A percentile compares a stretch with the other conserved stretches of the same genome.
Conservation (phyloP, 1,140 invertebrate species). For the Danaus plexippus region DNA sequence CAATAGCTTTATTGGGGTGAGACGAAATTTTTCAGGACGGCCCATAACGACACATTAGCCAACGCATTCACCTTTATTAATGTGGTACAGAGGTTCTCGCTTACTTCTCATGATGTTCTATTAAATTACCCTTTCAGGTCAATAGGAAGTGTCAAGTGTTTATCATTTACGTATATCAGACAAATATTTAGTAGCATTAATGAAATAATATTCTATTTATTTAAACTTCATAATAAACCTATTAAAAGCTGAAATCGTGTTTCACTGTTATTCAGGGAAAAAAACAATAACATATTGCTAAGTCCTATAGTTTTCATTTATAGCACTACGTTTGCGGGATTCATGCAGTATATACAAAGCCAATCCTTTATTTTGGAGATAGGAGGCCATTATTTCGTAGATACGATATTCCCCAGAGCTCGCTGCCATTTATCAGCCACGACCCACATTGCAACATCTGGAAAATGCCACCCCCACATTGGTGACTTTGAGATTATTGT, state of each 20-base stretch:
- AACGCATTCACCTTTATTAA: slow-evolving; percentile 63
- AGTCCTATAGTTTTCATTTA: slow-evolving; percentile 4
- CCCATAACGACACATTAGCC: slow-evolving; percentile 64
- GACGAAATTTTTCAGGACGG: slow-evolving; percentile 60
- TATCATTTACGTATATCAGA: slow-evolving; percentile 26
- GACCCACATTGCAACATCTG: slow-evolving; percentile 63
- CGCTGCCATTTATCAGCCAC: slow-evolving; percentile 54
- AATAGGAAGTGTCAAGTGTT: slow-evolving; percentile 32
- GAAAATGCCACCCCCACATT: slow-evolving; percentile 33
- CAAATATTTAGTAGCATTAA: not conserved
- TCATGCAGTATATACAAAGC: not conserved
- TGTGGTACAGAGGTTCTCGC: slow-evolving; percentile 53
- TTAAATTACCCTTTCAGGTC: slow-evolving; percentile 34
- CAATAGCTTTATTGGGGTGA: slow-evolving; percentile 28
- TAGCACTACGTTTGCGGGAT: not conserved
- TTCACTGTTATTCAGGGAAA: too few species aligned
- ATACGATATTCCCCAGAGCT: slow-evolving; percentile 45
- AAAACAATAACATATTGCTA: not conserved
- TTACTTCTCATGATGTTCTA: slow-evolving; percentile 31
- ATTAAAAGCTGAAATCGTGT: too few species aligned
- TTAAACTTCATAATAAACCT: not conserved
- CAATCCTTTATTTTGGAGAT: slow-evolving; percentile 21
- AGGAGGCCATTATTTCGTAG: slow-evolving; percentile 34
- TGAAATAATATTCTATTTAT: slow-evolving; percentile 8
- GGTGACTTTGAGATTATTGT: slow-evolving; percentile 35